Percentiles rank a stretch among this genome's conserved stretches.
phyloP scores from a whole-genome alignment of 2,113 vertebrate species.

The Bothrops jararaca region DNA sequence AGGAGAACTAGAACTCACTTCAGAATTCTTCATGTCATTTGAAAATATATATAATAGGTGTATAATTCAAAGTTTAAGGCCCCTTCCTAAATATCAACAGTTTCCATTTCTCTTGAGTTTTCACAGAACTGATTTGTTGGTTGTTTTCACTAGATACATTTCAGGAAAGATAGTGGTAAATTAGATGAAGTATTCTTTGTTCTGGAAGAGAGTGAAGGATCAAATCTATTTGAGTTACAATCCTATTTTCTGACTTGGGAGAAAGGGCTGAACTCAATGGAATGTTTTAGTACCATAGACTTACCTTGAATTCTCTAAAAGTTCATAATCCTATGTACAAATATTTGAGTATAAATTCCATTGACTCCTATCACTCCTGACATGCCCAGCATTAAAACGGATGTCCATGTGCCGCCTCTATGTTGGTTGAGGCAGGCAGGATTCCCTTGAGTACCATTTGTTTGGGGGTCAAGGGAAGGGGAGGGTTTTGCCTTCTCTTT shows the following conservation, averaged over 20 bases:
- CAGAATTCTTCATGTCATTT: background rate
- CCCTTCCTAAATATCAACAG: background rate
- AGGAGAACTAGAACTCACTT: background rate
- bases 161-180: background rate
- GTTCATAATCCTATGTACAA: background rate
- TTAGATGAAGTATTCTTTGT: background rate
- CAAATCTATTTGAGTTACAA: background rate
- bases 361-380: background rate
- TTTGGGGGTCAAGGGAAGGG: no score
- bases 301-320: background rate
- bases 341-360: background rate
- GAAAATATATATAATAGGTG: background rate
- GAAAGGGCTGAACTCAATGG: background rate
- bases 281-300: background rate
- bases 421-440: no score
- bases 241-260: background rate
- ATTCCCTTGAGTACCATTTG: no score
- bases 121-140: background rate
- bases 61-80: background rate
- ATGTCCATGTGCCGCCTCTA: no score
- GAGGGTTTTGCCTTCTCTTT: no score
- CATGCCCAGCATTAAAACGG: background rate
- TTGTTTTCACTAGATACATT: background rate
- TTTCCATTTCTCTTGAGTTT: background rate
- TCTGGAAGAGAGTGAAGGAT: background rate